Base-by-base conservation (phyloP, 2,888 invertebrate genomes). In the Drosophila peninsularis region DNA sequence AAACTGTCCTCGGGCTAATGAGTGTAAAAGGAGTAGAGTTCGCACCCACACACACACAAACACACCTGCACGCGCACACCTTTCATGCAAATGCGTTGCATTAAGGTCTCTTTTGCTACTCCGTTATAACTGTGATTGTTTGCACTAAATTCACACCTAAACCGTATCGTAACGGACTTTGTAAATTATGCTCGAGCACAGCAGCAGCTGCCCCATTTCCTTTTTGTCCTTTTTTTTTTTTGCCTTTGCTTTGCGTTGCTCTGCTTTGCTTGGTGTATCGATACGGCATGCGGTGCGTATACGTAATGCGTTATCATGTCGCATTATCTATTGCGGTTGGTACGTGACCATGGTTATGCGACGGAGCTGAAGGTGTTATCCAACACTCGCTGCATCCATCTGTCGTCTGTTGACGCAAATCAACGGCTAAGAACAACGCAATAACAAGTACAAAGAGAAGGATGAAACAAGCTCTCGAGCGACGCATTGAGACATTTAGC, bases 161-260 rank as follows among this genome's bases (percentile, higher is more conserved):
- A 52, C 64, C 50, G 69, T 45, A 62, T 66, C 68, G 66, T 30
- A 78, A 73, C 69, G 67, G 70, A 71, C 65, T 72, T 72, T 80
- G 62, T 74, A 70, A 70, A 75, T 78, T 65, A 81, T 75, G 57
- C 75, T 42, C 19, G 24, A 27, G 49, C 36, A 47, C 47, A 47
- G 44, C 39, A 42, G 13, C 34, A 32, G 49, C 47, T 56, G 37
- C 3, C 21, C 24, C 24, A 4, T 24, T 24, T 24, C 9, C 9
- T 44, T 44, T n/a, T n/a, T n/a, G 1, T 24, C 2, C 24, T 45
- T 11, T 45, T 17, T 3, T 1, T 19, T 1, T 19, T 41, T 11
- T 39, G 0, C 5, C 6, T 24, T n/a, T 9, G 3, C 1, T 24
- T 19, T 19, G n/a, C 0, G n/a, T 37, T 37, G 6, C 14, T 36